These are phyloP conservation scores for Nibea coibor DNA, from an alignment of 2,113 vertebrate species.

Conservation along the genomic window DNA sequence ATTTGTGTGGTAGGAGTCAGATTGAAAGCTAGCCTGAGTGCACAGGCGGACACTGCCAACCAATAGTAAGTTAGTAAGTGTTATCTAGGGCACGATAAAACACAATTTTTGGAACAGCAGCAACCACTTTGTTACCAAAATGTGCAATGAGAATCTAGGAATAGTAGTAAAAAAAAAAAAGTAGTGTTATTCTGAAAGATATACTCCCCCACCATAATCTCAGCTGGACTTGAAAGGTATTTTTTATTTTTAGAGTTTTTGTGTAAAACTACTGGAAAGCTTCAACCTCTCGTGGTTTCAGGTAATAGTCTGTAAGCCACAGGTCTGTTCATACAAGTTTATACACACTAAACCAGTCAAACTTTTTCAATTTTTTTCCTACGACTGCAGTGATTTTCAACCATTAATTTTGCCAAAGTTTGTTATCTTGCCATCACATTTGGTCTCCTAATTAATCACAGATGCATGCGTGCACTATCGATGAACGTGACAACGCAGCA, in stretches of 20 bases:
- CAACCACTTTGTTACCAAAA: not conserved
- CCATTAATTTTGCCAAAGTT: too few relatives aligned
- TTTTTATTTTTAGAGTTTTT: not conserved
- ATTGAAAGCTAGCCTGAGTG: constrained; percentile 22
- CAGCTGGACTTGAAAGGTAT: not conserved
- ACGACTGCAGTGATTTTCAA: too few relatives aligned
- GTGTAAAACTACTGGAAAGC: not conserved
- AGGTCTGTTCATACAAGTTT: too few relatives aligned
- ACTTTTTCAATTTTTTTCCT: too few relatives aligned
- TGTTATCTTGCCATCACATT: too few relatives aligned
- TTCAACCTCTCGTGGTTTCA: not conserved
- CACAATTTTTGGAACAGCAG: constrained; percentile 2
- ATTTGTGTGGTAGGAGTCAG: constrained; percentile 31
- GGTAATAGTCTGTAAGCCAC: not conserved
- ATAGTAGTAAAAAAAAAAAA: constrained; percentile 12
- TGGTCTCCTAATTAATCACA: too few relatives aligned
- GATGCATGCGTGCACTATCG: too few relatives aligned
- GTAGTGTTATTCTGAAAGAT: not conserved
- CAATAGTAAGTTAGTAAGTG: not conserved
- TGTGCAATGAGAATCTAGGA: constrained; percentile 11
- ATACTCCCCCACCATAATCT: not conserved
- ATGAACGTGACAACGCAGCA: too few relatives aligned
- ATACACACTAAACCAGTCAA: too few relatives aligned
- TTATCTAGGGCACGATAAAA: not conserved
- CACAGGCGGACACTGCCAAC: not conserved